A percentile compares a stretch with the other conserved stretches of the same genome.
Conservation (phyloP, 53 echinoderm and acorn worm genomes). For the Crossaster papposus region DNA sequence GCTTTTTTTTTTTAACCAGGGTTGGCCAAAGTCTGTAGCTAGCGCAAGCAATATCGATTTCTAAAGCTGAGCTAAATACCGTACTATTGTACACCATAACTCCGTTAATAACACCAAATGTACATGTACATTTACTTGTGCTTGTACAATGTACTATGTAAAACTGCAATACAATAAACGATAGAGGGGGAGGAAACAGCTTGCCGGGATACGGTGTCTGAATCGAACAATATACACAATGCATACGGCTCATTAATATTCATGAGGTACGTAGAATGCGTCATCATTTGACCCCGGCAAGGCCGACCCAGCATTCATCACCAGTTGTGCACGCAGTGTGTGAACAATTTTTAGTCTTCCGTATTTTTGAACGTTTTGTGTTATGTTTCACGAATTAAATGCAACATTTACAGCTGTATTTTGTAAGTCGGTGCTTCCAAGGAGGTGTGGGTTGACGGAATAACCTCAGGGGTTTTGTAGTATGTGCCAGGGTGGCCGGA, state of each 20-base stretch:
- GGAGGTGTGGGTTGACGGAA: neutral
- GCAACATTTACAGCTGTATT: constrained; percentile 14
- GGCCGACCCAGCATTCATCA: neutral
- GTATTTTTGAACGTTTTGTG: neutral
- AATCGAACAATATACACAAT: neutral
- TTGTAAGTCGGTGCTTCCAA: neutral
- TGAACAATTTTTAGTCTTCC: constrained; percentile 1
- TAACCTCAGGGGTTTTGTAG: neutral
- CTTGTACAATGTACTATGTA: no score
- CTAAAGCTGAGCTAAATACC: neutral
- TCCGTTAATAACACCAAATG: no score
- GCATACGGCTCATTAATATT: constrained; percentile 30
- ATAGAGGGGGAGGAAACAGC: constrained; percentile 25
- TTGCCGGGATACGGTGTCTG: neutral
- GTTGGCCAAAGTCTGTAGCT: constrained; percentile 26
- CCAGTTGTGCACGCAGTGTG: neutral
- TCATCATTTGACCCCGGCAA: constrained; percentile 49
- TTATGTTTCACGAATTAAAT: neutral
- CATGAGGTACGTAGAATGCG: constrained; percentile 40
- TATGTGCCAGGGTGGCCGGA: neutral
- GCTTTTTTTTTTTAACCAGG: constrained; percentile 28
- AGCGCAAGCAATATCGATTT: neutral
- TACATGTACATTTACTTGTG: no score
- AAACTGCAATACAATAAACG: neutral
- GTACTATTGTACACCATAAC: no score